Evolutionary conservation across 2,888 invertebrate species (phyloP).

Genomic region (Ichneumoninae sp.): DNA sequence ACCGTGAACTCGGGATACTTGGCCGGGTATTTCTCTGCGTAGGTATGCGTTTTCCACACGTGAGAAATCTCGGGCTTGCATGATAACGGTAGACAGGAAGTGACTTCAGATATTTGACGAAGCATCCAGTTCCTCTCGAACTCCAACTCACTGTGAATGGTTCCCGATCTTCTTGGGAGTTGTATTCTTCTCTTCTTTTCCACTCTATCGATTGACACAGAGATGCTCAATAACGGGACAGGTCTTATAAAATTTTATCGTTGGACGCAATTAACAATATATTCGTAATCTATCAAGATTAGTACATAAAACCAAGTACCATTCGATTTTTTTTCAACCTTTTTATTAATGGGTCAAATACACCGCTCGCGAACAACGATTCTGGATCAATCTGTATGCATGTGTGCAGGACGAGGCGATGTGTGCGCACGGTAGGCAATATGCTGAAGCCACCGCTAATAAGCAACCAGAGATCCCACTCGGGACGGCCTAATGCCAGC

Average conservation of each 20-base stretch:
- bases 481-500: constrained; percentile 75
- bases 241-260: neutral
- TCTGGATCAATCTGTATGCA: constrained; percentile 32
- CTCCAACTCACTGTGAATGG: constrained; percentile 26
- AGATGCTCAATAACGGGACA: constrained; percentile 7
- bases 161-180: constrained; percentile 64
- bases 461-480: constrained; percentile 74
- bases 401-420: constrained; percentile 34
- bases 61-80: constrained; percentile 57
- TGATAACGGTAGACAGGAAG: constrained; percentile 73
- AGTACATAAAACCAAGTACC: constrained; percentile 14
- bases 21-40: constrained; percentile 27
- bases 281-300: constrained; percentile 1
- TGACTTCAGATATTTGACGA: constrained; percentile 78
- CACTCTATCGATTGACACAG: neutral
- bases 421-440: constrained; percentile 63
- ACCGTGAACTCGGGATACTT: constrained; percentile 33
- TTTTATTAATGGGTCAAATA: constrained; percentile 34
- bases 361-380: constrained; percentile 6
- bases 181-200: constrained; percentile 59
- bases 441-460: constrained; percentile 73
- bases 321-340: constrained; percentile 11
- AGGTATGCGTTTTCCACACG: constrained; percentile 30
- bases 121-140: constrained; percentile 66
- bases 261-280: neutral